A percentile compares a stretch with the other conserved stretches of the same genome.
phyloP scores from a whole-genome alignment of 2,888 invertebrate genomes.

The Xanthorhoe designata region DNA sequence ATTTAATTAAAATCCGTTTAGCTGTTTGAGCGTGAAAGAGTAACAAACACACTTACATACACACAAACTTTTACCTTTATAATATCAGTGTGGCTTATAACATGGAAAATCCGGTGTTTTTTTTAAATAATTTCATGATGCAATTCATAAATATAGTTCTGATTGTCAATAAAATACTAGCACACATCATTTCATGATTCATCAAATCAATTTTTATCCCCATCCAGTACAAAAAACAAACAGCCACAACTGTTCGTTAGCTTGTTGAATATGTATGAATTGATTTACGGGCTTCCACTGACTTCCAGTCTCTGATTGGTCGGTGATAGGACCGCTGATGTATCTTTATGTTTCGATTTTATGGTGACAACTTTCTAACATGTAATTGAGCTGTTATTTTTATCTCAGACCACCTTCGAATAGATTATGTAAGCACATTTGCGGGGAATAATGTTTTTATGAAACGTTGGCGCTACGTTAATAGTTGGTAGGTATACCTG shows the following conservation, averaged over 20 bases:
- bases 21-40: too few relatives aligned
- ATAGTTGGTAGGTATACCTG: too few relatives aligned
- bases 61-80: too few relatives aligned
- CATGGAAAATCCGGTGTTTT: too few relatives aligned
- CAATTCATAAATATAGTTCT: background rate
- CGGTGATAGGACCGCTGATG: conserved; percentile 17
- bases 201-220: conserved; percentile 10
- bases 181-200: background rate
- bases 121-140: too few relatives aligned
- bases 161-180: background rate
- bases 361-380: conserved; percentile 19
- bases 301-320: conserved; percentile 14
- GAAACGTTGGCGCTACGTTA: too few relatives aligned
- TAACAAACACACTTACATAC: too few relatives aligned
- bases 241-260: conserved; percentile 55
- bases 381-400: conserved; percentile 10
- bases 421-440: background rate
- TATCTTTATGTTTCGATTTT: conserved; percentile 16
- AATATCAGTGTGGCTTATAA: too few relatives aligned
- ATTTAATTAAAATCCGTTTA: too few relatives aligned
- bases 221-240: conserved; percentile 17
- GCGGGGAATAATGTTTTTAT: background rate
- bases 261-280: conserved; percentile 60
- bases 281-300: conserved; percentile 39
- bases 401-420: background rate